Conservation (phyloP, 2,113 vertebrate species). For the Xiphophorus maculatus region DNA sequence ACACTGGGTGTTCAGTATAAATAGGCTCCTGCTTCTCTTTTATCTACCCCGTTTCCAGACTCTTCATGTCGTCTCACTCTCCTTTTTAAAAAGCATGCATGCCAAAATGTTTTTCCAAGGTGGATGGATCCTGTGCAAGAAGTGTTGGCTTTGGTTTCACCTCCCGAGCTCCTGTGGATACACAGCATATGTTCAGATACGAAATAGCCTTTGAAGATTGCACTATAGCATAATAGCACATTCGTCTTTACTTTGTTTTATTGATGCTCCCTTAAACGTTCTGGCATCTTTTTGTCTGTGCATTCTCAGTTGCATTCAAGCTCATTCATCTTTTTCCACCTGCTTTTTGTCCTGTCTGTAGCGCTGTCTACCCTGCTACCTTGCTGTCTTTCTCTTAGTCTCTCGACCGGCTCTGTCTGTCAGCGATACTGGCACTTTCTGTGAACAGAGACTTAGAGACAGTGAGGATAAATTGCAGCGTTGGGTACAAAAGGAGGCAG, state of each 20-base stretch:
- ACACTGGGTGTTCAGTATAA: conserved; percentile 6
- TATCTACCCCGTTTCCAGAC: neutral
- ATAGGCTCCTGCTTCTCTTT: neutral
- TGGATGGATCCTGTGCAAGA: conserved; percentile 50
- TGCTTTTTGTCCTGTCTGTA: neutral
- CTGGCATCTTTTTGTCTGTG: conserved; percentile 17
- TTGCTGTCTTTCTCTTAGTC: conserved; percentile 5
- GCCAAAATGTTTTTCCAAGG: conserved; percentile 13
- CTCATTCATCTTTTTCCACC: conserved; percentile 48
- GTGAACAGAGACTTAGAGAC: conserved; percentile 18
- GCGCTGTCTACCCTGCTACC: conserved; percentile 23
- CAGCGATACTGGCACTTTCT: conserved; percentile 41
- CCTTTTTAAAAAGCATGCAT: conserved; percentile 9
- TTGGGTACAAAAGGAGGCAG: conserved; percentile 23
- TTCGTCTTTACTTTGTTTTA: conserved; percentile 18
- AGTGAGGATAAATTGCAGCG: conserved; percentile 42
- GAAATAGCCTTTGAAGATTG: conserved; percentile 48
- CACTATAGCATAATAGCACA: conserved; percentile 3
- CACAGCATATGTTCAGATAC: conserved; percentile 58
- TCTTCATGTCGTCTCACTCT: neutral
- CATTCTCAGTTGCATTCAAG: conserved; percentile 20
- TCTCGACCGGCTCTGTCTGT: conserved; percentile 43
- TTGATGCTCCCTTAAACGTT: conserved; percentile 26
- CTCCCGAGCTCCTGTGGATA: conserved; percentile 53
- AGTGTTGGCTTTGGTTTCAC: conserved; percentile 52